A percentile compares a stretch with the other conserved stretches of the same genome.
These are phyloP conservation scores for Gymnoscopelus braueri DNA, from an alignment of 2,797 vertebrate genomes.

Conservation along the genomic window DNA sequence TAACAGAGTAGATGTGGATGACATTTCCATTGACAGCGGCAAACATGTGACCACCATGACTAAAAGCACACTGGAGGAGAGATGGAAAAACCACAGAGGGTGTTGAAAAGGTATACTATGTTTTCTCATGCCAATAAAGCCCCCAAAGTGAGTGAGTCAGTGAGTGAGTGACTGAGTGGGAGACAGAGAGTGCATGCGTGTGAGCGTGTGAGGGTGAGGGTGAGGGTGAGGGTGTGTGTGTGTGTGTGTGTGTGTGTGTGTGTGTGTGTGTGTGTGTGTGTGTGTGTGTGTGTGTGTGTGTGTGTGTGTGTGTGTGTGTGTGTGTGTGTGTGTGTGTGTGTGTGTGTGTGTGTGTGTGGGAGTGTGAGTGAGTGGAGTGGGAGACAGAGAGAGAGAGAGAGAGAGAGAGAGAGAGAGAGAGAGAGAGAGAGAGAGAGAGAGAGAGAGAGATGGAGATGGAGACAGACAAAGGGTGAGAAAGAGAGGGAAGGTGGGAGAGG, in stretches of 20 bases:
- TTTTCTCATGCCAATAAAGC: too few species aligned
- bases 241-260: too few species aligned
- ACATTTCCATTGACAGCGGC: conserved; percentile 92
- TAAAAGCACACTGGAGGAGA: conserved; percentile 87
- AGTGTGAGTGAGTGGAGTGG: too few species aligned
- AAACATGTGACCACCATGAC: conserved; percentile 93
- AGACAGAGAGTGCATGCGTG: neutral
- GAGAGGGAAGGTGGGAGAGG: too few species aligned
- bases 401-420: neutral
- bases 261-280: too few species aligned
- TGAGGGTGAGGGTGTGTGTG: too few species aligned
- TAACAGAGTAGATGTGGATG: conserved; percentile 91
- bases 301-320: too few species aligned
- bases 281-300: too few species aligned
- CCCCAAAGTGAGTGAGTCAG: neutral
- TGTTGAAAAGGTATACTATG: neutral
- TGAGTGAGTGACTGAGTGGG: neutral
- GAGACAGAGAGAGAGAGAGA: neutral
- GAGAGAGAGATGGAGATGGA: neutral
- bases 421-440: neutral
- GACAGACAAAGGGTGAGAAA: neutral
- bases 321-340: too few species aligned
- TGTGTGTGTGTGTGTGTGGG: too few species aligned
- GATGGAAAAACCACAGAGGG: too few species aligned
- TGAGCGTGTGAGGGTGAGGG: too few species aligned